These are phyloP conservation scores for Eulacestoma nigropectus DNA, from an alignment of 2,113 vertebrate genomes.

Conservation along the genomic window DNA sequence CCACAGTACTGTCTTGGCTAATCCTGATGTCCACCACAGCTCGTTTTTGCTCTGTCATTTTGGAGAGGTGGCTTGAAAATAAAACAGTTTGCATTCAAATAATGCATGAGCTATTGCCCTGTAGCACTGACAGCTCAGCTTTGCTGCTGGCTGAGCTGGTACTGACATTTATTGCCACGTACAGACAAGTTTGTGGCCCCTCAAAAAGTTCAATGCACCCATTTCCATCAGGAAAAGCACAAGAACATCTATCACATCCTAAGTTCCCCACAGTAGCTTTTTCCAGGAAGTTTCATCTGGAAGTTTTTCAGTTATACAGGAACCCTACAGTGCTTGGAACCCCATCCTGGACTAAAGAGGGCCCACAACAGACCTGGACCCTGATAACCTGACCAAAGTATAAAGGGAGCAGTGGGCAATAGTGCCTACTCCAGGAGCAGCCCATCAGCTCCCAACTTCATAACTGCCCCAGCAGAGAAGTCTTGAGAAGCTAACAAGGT, in stretches of 20 bases:
- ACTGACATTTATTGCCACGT: not conserved
- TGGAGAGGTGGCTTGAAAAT: not conserved
- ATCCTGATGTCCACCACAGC: not conserved
- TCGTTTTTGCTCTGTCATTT: not conserved
- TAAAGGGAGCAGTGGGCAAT: not conserved
- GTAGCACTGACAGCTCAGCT: not conserved
- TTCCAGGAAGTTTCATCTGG: not conserved
- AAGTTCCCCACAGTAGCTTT: not conserved
- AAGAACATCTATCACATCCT: not conserved
- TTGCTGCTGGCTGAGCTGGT: not conserved
- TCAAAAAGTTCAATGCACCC: not conserved
- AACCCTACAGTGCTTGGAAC: not conserved
- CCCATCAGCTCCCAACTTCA: not conserved
- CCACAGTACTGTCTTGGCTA: not conserved
- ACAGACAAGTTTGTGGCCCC: not conserved
- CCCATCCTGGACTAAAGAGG: not conserved
- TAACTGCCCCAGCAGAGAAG: not conserved
- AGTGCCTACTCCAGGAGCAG: not conserved
- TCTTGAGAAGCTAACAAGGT: not conserved
- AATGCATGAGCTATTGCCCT: not conserved
- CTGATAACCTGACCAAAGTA: not conserved
- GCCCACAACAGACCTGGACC: not conserved
- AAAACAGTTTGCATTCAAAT: not conserved
- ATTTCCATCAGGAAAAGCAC: not conserved
- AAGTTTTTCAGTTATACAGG: not conserved